Evolutionary conservation across 2,888 invertebrate species (phyloP), one percentile per base, ranked within the genome.

Genomic region (Ochropleura plecta): DNA sequence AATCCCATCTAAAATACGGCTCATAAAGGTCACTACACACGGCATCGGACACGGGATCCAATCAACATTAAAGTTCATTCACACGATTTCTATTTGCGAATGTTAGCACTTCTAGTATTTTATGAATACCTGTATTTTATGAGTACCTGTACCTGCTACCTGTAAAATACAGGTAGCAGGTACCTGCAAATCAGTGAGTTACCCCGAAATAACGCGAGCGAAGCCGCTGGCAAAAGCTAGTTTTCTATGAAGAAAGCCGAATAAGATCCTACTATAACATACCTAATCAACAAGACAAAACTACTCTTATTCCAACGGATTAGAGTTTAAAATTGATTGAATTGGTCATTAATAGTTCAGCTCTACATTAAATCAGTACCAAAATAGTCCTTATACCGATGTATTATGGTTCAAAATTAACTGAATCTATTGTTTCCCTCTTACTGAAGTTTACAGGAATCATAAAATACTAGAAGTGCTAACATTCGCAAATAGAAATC

Each of bases 61-160:
- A 83, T 83, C 78, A 87, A 84, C 80, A 82, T 74, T 70, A 79
- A 65, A 77, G 89, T 88, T 89, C 89, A 82, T 88, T 89, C 86
- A 84, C 89, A 82, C 78, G 59, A 65, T 79, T 82, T 87, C 88
- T 89, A 89, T 89, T 89, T 88, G 82, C 85, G 78, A 84, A 82
- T 78, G 73, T 78, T 78, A 73, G n/a, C n/a, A n/a, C n/a, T n/a
- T n/a, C n/a, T n/a, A n/a, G n/a, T n/a, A n/a, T n/a, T n/a, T n/a
- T n/a, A n/a, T n/a, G n/a, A n/a, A n/a, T n/a, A n/a, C n/a, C n/a
- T n/a, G n/a, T n/a, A n/a, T n/a, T n/a, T n/a, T n/a, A n/a, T n/a
- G n/a, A n/a, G n/a, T n/a, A n/a, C n/a, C n/a, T n/a, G n/a, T n/a
- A n/a, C n/a, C n/a, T n/a, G n/a, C n/a, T n/a, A n/a, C n/a, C n/a